Base-by-base conservation (phyloP, 2,113 vertebrate genomes). In the Hippocampus zosterae region DNA sequence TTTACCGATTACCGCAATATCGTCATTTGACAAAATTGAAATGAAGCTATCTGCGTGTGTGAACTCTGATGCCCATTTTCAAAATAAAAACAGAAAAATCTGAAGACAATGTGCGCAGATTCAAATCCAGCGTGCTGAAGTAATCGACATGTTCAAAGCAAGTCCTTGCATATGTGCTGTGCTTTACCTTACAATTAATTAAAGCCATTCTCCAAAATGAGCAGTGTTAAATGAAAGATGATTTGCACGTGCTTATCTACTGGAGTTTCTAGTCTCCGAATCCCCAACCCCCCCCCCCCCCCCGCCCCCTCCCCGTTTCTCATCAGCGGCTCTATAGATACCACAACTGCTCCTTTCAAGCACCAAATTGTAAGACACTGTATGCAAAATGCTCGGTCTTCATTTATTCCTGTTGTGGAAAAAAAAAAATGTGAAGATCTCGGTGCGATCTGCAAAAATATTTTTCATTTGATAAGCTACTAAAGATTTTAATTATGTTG, bases 391-490 rank as follows among this genome's bases (percentile, higher is more conserved):
- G 92, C 92, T 92, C 95, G 94, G 94, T 96, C 95, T 95, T 96
- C 95, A 98, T 98, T 96, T 96, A 96, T 96, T 96, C 96, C 95
- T 98, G 95, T 96, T 96, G 96, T 97, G 96, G 95, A 95, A 95
- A 96, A 98, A 96, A 97, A 93, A 97, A 93, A 94, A 96, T 95
- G 95, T 96, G 96, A 96, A 96, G 95, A 98, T 98, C 96, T 97
- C 94, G 96, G 96, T 92, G 92, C 90, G 94, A 98, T 99, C 96
- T 95, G 96, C 95, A 95, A 96, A 93, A 96, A 96, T 94, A 98
- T 98, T 96, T 98, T 98, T 95, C 96, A 96, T 98, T 96, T 98
- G 95, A 96, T 98, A 98, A 98, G 97, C 96, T 97, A 95, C 96
- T 98, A 95, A 98, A 96, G 96, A 97, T 98, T 98, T 99, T 98